A percentile compares a stretch with the other conserved stretches of the same genome.
phyloP scores from a whole-genome alignment of 2,888 invertebrate species.

The Caenorhabditis angaria region DNA sequence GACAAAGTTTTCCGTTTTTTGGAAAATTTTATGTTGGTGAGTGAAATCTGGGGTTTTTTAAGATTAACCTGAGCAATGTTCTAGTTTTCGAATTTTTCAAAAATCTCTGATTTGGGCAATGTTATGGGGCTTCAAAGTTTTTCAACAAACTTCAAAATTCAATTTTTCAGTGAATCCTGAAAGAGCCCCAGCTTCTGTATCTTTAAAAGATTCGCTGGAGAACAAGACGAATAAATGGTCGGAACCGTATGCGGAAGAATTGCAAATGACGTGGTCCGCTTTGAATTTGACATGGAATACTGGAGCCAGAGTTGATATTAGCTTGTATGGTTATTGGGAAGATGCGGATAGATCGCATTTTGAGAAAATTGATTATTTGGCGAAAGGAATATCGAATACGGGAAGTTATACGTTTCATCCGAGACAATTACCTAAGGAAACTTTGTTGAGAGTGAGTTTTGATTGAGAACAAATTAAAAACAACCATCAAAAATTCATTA shows the following conservation, averaged over 20 bases:
- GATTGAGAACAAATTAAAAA: no score
- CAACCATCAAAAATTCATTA: no score
- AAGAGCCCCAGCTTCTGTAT: slow-evolving; percentile 53
- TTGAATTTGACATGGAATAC: slow-evolving; percentile 67
- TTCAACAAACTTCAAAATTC: neutral
- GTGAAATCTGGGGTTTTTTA: no score
- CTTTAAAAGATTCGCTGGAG: slow-evolving; percentile 58
- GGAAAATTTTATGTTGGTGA: slow-evolving; percentile 66
- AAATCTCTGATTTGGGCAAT: no score
- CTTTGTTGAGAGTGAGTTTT: slow-evolving; percentile 36
- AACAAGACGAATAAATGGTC: slow-evolving; percentile 58
- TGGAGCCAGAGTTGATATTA: slow-evolving; percentile 67
- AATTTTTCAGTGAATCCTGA: slow-evolving; percentile 54
- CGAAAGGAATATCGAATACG: slow-evolving; percentile 56
- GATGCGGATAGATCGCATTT: slow-evolving; percentile 62
- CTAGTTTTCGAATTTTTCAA: no score
- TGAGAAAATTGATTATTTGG: slow-evolving; percentile 55
- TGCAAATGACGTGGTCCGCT: slow-evolving; percentile 58
- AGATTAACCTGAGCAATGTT: no score
- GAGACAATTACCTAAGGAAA: slow-evolving; percentile 43
- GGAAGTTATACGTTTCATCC: slow-evolving; percentile 61
- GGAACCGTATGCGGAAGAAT: slow-evolving; percentile 53
- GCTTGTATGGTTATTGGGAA: slow-evolving; percentile 70
- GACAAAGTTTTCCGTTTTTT: slow-evolving; percentile 67
- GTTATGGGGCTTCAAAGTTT: no score